Percentiles rank a stretch among this genome's conserved stretches.
phyloP scores from a whole-genome alignment of 1,140 invertebrate genomes.

The Pachyrhynchus sulphureomaculatus region DNA sequence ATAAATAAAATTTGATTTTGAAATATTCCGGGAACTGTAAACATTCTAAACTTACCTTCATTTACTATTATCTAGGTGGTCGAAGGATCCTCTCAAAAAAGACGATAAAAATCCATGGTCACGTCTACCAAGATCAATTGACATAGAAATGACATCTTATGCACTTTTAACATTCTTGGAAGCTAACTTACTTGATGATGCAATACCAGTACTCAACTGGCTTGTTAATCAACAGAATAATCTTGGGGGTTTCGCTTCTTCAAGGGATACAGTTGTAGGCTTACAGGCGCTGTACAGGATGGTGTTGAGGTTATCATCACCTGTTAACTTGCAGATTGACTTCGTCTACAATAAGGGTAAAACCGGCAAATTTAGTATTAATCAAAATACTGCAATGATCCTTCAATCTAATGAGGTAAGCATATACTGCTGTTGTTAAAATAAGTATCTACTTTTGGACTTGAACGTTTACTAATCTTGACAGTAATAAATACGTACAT shows the following conservation, averaged over 20 bases:
- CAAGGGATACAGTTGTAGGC: slow-evolving; percentile 69
- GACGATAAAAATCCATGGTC: slow-evolving; percentile 58
- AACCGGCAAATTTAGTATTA: slow-evolving; percentile 44
- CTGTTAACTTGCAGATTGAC: slow-evolving; percentile 47
- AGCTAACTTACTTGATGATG: slow-evolving; percentile 58
- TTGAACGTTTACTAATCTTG: too few species aligned
- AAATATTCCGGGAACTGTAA: too few species aligned
- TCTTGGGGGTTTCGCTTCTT: slow-evolving; percentile 75
- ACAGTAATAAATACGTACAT: neutral
- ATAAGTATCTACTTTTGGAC: neutral
- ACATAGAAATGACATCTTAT: slow-evolving; percentile 79
- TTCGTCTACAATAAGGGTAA: slow-evolving; percentile 45
- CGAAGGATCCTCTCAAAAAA: slow-evolving; percentile 42
- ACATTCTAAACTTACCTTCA: too few species aligned
- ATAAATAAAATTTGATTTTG: too few species aligned
- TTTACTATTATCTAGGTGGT: slow-evolving; percentile 54
- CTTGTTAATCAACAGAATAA: slow-evolving; percentile 73
- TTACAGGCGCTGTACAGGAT: slow-evolving; percentile 66
- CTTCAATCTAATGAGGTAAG: slow-evolving; percentile 52
- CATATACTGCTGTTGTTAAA: neutral
- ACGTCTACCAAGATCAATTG: slow-evolving; percentile 59
- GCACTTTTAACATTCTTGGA: slow-evolving; percentile 65
- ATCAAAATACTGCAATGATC: slow-evolving; percentile 52
- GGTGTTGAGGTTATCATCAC: slow-evolving; percentile 48
- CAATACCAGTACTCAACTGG: slow-evolving; percentile 66